Conservation (phyloP, 1,140 invertebrate genomes). For the Trichoplusia ni region DNA sequence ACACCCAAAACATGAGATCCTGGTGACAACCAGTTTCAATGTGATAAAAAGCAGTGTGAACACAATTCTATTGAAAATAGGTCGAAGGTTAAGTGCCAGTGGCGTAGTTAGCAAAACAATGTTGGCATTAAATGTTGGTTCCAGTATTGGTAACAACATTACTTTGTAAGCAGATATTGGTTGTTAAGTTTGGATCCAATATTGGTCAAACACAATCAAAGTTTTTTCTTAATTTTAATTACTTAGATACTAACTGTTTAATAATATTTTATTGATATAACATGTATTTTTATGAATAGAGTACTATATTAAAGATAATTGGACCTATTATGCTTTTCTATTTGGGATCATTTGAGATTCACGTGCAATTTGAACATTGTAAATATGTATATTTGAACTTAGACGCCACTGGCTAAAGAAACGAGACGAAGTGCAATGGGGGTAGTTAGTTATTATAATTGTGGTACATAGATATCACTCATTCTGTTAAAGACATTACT, state of each 20-base stretch:
- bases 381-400: too few relatives aligned
- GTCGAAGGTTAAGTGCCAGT: neutral
- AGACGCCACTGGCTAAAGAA: neutral
- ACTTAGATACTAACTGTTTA: too few relatives aligned
- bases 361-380: too few relatives aligned
- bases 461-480: neutral
- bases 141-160: neutral
- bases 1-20: slow-evolving; percentile 27
- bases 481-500: neutral
- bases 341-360: too few relatives aligned
- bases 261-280: too few relatives aligned
- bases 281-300: too few relatives aligned
- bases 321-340: too few relatives aligned
- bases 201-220: too few relatives aligned
- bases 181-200: too few relatives aligned
- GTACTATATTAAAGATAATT: too few relatives aligned
- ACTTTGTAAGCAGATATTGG: neutral
- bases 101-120: neutral
- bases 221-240: too few relatives aligned
- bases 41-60: slow-evolving; percentile 6
- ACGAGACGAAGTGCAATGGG: neutral
- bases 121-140: too few relatives aligned
- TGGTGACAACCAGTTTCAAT: slow-evolving; percentile 5
- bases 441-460: slow-evolving; percentile 1
- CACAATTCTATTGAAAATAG: neutral